Base-by-base conservation (phyloP, 2,888 invertebrate species). In the Serripes groenlandicus region DNA sequence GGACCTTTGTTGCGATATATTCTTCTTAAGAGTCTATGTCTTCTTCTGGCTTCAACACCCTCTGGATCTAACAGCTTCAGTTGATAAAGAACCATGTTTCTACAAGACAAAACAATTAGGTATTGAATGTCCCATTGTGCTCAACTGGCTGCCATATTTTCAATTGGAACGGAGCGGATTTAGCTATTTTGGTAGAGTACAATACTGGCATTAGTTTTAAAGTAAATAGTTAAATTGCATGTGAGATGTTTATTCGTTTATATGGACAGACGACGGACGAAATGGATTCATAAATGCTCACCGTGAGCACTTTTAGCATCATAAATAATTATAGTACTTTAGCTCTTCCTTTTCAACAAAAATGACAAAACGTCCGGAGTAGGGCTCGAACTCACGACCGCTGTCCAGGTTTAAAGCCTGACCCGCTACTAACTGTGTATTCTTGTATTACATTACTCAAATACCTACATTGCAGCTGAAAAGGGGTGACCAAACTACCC, bases 1-100 rank as follows among this genome's bases (percentile, higher is more conserved):
- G 75, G 66, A n/a, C 75, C 74, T 42, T 26, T 26, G 74, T 74
- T 49, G n/a, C 34, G 26, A 32, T 64, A 74, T 30, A 21, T 15
- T 64, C 64, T 37, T 35, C 64, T 62, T 23, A 9, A 9, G 11
- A 74, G 30, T 21, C 26, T 30, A 15, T 32, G 34, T n/a, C 37
- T 35, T 11, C 66, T 21, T 42, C 37, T 21, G n/a, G n/a, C 32
- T 37, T 42, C 42, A 30, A 66, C 66, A 15, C 66, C 66, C 7
- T 66, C 66, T 35, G 66, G 66, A 23, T 66, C 66, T 18, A 37
- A 28, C 15, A 32, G 11, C 23, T n/a, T 21, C 37, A 66, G 18
- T 11, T 26, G 28, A 60, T 30, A 21, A 60, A 30, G 60, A 28
- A 60, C 60, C 32, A 30, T 30, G 18, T 60, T 28, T 28, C 60